phyloP scores from a whole-genome alignment of 2,797 vertebrate genomes.

The Pangasius djambal region DNA sequence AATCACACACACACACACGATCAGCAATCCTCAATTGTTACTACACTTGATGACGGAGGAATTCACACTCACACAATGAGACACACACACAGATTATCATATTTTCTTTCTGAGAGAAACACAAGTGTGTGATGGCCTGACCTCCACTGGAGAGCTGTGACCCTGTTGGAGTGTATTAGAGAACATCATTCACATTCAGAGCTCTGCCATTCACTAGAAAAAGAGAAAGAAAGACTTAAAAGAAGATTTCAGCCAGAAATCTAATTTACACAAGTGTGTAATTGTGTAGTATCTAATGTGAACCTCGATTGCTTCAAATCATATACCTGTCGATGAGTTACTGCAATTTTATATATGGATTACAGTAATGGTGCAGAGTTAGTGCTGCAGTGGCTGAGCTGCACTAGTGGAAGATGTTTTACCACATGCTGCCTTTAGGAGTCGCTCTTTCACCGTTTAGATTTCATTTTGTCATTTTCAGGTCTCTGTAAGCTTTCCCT shows the following conservation, averaged over 20 bases:
- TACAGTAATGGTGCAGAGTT: not conserved
- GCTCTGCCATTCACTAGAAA: not conserved
- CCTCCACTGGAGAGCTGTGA: not conserved
- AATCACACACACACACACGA: not conserved
- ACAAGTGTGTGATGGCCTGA: not conserved
- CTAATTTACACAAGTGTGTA: not conserved
- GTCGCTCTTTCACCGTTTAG: not conserved
- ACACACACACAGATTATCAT: not conserved
- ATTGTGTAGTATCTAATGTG: not conserved
- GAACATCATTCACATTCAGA: not conserved
- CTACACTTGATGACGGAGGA: not conserved
- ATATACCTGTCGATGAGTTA: not conserved
- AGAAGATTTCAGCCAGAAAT: not conserved
- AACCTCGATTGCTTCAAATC: not conserved
- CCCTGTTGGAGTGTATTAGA: not conserved
- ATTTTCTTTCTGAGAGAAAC: not conserved
- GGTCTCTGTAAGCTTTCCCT: not conserved
- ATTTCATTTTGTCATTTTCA: not conserved
- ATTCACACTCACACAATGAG: not conserved
- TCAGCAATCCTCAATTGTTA: not conserved
- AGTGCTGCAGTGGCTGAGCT: not conserved
- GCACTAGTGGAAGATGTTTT: not conserved
- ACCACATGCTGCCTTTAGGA: not conserved
- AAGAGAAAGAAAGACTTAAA: not conserved
- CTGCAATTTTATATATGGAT: not conserved